A percentile compares a stretch with the other conserved stretches of the same genome.
These are phyloP conservation scores for Heliconius melpomene DNA, from an alignment of 1,140 invertebrate genomes.

Conservation along the genomic window DNA sequence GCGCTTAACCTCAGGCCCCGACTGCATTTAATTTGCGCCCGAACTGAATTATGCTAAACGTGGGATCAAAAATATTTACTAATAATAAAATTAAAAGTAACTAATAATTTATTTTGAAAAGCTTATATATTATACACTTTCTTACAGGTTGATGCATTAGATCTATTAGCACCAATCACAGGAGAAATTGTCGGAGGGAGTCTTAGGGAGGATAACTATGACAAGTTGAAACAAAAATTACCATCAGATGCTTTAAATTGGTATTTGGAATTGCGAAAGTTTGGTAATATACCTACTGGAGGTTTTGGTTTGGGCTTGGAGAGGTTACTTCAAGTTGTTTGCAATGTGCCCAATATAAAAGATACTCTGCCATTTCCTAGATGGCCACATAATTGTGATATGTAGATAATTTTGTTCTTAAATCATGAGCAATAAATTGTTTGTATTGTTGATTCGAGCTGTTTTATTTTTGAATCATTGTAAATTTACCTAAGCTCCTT, in stretches of 20 bases:
- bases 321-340: slow-evolving; percentile 91
- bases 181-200: slow-evolving; percentile 97
- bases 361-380: slow-evolving; percentile 97
- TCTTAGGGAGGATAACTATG: slow-evolving; percentile 91
- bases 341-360: slow-evolving; percentile 93
- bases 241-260: slow-evolving; percentile 87
- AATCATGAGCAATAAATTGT: background rate
- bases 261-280: slow-evolving; percentile 96
- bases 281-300: slow-evolving; percentile 92
- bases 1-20: too few species aligned
- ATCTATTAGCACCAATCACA: slow-evolving; percentile 92
- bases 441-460: background rate
- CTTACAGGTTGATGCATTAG: slow-evolving; percentile 86
- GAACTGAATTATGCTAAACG: too few species aligned
- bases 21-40: too few species aligned
- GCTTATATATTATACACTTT: background rate
- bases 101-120: too few species aligned
- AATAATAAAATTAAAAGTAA: too few species aligned
- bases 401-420: slow-evolving; percentile 45
- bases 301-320: slow-evolving; percentile 99
- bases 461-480: background rate
- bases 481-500: too few species aligned
- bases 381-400: slow-evolving; percentile 89
- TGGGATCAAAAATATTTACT: too few species aligned
- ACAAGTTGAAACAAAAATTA: slow-evolving; percentile 84